Evolutionary conservation across 2,113 vertebrate genomes (phyloP).

Genomic region (Chrysochloris asiatica): DNA sequence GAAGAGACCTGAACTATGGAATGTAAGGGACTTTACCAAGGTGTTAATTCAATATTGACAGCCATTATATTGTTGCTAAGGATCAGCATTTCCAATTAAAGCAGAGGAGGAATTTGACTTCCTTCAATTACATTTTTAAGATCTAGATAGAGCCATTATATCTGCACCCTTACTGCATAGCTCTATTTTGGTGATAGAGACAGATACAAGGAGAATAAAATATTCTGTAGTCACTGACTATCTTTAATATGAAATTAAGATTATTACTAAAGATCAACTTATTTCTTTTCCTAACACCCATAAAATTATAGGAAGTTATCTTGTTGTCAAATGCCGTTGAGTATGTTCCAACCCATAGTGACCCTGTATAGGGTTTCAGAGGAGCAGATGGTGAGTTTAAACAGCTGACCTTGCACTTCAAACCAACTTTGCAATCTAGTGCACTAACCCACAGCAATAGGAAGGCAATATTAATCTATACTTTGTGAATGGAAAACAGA

Average conservation of each 20-base stretch:
- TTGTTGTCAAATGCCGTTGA: too few relatives aligned
- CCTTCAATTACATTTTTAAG: neutral
- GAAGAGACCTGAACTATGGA: neutral
- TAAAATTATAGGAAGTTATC: slow-evolving; percentile 15
- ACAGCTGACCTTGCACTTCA: too few relatives aligned
- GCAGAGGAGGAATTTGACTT: neutral
- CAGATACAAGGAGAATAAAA: neutral
- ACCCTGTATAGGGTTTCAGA: too few relatives aligned
- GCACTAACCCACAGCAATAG: too few relatives aligned
- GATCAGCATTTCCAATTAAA: neutral
- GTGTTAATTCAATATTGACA: neutral
- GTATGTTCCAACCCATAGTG: too few relatives aligned
- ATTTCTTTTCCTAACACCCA: neutral
- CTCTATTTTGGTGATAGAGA: neutral
- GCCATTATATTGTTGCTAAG: neutral
- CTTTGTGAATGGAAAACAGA: slow-evolving; percentile 18
- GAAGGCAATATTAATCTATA: neutral
- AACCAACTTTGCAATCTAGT: too few relatives aligned
- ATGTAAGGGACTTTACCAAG: neutral
- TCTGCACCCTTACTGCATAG: neutral
- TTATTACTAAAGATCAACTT: neutral
- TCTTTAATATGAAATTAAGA: slow-evolving; percentile 23
- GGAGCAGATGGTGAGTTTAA: too few relatives aligned
- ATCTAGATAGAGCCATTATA: neutral
- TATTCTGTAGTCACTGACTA: neutral